Percentiles rank a stretch among this genome's conserved stretches.
Evolutionary conservation across 2,888 invertebrate genomes (phyloP).

Genomic region (Apamea sordens): DNA sequence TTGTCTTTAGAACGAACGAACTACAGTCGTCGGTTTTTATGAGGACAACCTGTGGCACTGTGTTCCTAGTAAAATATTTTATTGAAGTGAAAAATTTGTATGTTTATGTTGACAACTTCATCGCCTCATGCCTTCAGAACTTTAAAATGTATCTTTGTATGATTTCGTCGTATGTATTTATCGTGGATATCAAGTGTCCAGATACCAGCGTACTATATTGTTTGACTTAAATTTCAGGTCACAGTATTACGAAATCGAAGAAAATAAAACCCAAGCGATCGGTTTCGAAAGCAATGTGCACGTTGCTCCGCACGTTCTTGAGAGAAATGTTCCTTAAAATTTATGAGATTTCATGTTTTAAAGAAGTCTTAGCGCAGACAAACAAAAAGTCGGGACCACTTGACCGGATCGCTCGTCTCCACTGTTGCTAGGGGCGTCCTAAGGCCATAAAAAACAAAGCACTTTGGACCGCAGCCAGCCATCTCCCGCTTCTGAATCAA

Average conservation of each 20-base stretch:
- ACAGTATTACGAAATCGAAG: slow-evolving; percentile 24
- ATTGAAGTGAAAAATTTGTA: not conserved
- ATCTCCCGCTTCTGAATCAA: slow-evolving; percentile 78
- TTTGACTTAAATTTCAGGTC: slow-evolving; percentile 21
- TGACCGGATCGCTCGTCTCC: slow-evolving; percentile 81
- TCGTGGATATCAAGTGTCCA: not conserved
- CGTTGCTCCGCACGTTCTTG: slow-evolving; percentile 41
- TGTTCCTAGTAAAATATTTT: not conserved
- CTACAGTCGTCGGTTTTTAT: slow-evolving; percentile 1
- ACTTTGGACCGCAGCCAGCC: slow-evolving; percentile 87
- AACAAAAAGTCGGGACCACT: slow-evolving; percentile 79
- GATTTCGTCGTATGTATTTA: not conserved
- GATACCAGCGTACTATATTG: not conserved
- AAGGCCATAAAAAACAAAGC: slow-evolving; percentile 86
- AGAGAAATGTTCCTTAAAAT: slow-evolving; percentile 63
- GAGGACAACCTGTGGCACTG: not conserved
- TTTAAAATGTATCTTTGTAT: not conserved
- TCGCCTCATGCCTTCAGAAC: not conserved
- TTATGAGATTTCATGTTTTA: slow-evolving; percentile 69
- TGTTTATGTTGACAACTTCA: not conserved
- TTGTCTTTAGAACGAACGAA: not conserved
- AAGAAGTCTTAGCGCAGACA: slow-evolving; percentile 70
- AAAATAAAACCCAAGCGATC: slow-evolving; percentile 30
- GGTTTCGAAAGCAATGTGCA: slow-evolving; percentile 39
- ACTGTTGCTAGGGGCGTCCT: slow-evolving; percentile 75